Evolutionary conservation across 2,797 vertebrate species (phyloP), one percentile per base, ranked within the genome.

Genomic region (Emys orbicularis): DNA sequence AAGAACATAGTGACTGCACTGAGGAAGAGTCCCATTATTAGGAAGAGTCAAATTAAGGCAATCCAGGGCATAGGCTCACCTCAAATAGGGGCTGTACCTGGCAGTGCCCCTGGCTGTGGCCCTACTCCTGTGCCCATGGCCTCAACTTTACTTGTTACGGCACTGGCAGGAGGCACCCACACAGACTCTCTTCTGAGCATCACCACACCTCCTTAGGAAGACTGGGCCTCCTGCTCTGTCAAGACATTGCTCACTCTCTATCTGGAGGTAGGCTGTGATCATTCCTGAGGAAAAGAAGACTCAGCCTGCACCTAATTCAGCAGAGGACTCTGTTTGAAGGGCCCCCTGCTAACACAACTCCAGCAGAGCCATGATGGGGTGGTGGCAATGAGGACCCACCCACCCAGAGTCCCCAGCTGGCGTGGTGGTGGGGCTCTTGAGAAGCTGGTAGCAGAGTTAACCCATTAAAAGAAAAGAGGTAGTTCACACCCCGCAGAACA

Each of bases 1-100:
- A 86, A 37, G 84, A 84, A 59, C 81, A 65, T 87, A 61, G 49
- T 96, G 93, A 89, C 93, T 92, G 84, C 93, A 87, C 52, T 37
- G 88, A 27, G 92, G 82, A 4, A 3, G 81, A 61, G 81, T 91
- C 92, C 57, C 94, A 90, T 89, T 90, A 89, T 84, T 81, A 16
- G 84, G 77, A 84, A 91, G 86, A 94, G 79, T 92, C 89, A n/a
- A 0, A 0, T 41, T 81, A 80, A 94, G 86, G 89, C 93, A 84
- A 6, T 96, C 77, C 88, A 79, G 94, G 15, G 6, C 34, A 44
- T 27, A 0, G 0, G 2, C 12, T 50, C 68, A 92, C 23, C 23
- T 19, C 52, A 61, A 90, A 56, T 87, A 65, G 9, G 79, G 53
- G 10, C 76, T 87, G 0, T 5, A 0, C 37, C 44, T 49, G 80